A percentile compares a stretch with the other conserved stretches of the same genome.
These are phyloP conservation scores for Stigmatopora argus DNA, from an alignment of 2,113 vertebrate species.

Conservation along the genomic window DNA sequence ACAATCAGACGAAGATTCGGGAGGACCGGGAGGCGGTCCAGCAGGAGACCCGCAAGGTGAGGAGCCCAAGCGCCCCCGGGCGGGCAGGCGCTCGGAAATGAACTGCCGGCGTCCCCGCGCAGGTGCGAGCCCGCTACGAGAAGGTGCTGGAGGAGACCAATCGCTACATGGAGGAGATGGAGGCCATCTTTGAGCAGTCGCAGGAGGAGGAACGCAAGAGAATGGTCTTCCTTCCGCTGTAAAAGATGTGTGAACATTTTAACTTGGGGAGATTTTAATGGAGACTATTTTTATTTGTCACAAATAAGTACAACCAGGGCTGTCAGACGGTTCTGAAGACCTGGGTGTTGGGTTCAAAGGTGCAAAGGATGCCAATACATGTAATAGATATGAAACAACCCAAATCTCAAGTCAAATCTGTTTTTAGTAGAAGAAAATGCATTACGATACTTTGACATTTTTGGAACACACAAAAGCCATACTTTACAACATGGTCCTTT, in stretches of 20 bases:
- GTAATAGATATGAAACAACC: no score
- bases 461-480: no score
- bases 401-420: no score
- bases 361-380: no score
- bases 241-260: slow-evolving; percentile 29
- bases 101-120: neutral
- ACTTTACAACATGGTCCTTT: no score
- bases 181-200: slow-evolving; percentile 78
- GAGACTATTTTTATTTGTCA: slow-evolving; percentile 11
- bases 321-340: no score
- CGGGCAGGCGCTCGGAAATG: neutral
- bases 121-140: slow-evolving; percentile 76
- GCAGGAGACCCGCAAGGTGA: slow-evolving; percentile 66
- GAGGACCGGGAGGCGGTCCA: slow-evolving; percentile 62
- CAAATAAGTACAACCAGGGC: neutral
- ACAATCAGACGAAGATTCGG: slow-evolving; percentile 70
- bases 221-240: slow-evolving; percentile 71
- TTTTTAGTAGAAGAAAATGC: no score
- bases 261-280: slow-evolving; percentile 12
- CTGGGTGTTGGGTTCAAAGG: no score
- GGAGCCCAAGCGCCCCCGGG: neutral
- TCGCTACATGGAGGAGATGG: slow-evolving; percentile 84
- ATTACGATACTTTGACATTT: no score
- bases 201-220: slow-evolving; percentile 78
- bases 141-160: slow-evolving; percentile 78